Conservation (phyloP, 1,140 invertebrate genomes). For the Panagrolaimus sp. region DNA sequence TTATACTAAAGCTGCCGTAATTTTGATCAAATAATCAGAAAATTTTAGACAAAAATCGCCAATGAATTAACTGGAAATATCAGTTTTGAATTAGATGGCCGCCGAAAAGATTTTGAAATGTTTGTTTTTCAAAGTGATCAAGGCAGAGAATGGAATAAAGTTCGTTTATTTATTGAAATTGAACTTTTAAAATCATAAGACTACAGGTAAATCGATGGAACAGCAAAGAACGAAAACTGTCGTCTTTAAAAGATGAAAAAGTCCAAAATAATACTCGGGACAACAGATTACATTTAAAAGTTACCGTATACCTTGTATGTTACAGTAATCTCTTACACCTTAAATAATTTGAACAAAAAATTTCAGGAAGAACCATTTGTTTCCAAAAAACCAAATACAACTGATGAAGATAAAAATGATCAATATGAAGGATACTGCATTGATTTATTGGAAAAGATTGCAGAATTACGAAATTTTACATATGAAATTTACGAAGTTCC, state of each 20-base stretch:
- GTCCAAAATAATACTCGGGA: neutral
- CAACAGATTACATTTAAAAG: conserved; percentile 61
- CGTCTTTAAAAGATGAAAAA: neutral
- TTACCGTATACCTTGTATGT: conserved; percentile 84
- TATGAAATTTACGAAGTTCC: conserved; percentile 68
- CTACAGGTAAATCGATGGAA: neutral
- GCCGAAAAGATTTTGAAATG: neutral
- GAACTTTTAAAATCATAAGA: no score
- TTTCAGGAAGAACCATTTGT: conserved; percentile 78
- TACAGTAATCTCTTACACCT: conserved; percentile 50
- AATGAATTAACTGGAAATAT: neutral
- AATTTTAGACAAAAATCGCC: no score
- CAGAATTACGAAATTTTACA: conserved; percentile 71
- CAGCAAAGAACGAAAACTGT: neutral
- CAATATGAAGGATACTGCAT: conserved; percentile 59
- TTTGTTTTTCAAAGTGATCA: neutral
- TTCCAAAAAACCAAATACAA: conserved; percentile 68
- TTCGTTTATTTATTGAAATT: no score
- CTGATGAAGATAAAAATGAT: conserved; percentile 61
- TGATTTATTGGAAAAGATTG: conserved; percentile 63
- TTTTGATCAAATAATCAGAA: no score
- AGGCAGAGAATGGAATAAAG: neutral
- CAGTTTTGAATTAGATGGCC: neutral
- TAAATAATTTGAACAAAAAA: conserved; percentile 24
- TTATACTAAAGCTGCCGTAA: neutral